Conservation (phyloP, 2,113 vertebrate species). For the Crotalus viridis region DNA sequence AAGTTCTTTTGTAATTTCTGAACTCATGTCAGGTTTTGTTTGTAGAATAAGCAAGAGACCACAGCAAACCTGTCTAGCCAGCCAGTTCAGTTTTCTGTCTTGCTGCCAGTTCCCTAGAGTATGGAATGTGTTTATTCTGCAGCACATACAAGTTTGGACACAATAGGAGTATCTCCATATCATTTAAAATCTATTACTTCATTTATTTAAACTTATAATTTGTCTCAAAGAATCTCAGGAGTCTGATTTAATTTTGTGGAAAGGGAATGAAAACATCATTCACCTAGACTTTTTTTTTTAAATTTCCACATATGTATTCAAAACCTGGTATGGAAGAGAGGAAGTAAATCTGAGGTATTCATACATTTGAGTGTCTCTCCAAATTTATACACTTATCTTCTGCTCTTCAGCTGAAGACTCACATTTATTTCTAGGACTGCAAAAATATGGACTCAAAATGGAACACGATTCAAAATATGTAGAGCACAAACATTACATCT, state of each 20-base stretch:
- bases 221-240: neutral
- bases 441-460: neutral
- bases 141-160: constrained; percentile 1
- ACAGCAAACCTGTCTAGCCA: constrained; percentile 21
- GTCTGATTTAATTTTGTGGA: neutral
- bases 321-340: neutral
- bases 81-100: constrained; percentile 5
- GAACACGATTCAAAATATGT: neutral
- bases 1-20: constrained; percentile 11
- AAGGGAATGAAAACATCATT: neutral
- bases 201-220: neutral
- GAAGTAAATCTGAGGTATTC: neutral
- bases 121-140: constrained; percentile 19
- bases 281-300: neutral
- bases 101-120: constrained; percentile 5
- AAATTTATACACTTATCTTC: neutral
- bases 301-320: neutral
- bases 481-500: neutral
- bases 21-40: neutral
- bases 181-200: neutral
- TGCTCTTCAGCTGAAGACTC: neutral
- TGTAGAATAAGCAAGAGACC: constrained; percentile 15
- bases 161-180: neutral
- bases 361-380: neutral
- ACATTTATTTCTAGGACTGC: neutral